phyloP scores from a whole-genome alignment of 1,140 invertebrate genomes.

The Riptortus pedestris region DNA sequence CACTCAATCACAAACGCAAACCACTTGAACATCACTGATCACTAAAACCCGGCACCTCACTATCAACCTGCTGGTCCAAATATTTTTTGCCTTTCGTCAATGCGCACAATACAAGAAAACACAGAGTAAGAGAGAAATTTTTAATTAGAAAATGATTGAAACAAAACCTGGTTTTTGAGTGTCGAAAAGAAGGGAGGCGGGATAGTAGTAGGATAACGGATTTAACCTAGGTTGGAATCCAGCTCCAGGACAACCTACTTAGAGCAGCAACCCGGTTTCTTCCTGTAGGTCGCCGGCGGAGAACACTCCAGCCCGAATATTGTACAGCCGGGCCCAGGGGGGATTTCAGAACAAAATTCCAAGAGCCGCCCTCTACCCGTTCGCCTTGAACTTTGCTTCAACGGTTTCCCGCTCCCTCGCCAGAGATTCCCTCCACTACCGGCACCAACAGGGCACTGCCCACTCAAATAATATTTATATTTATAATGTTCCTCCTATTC shows the following conservation, averaged over 20 bases:
- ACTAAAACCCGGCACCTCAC: too few species aligned
- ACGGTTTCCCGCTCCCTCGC: not conserved
- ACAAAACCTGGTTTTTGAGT: too few species aligned
- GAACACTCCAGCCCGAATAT: not conserved
- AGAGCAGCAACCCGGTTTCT: not conserved
- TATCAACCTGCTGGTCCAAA: too few species aligned
- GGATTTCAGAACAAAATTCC: too few species aligned
- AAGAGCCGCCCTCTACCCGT: not conserved
- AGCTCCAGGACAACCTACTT: not conserved
- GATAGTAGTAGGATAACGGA: conserved; percentile 6
- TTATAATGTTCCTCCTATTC: too few species aligned
- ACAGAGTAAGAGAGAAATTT: too few species aligned
- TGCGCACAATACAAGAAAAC: too few species aligned
- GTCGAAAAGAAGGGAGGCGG: not conserved
- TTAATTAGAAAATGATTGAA: too few species aligned
- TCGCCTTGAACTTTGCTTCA: not conserved
- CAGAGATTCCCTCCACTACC: not conserved
- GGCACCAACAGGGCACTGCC: not conserved
- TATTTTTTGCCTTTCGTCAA: too few species aligned
- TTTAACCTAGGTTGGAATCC: conserved; percentile 15
- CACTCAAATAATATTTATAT: not conserved
- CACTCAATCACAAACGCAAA: too few species aligned
- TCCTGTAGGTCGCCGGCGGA: not conserved
- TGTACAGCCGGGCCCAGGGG: too few species aligned
- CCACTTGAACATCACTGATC: too few species aligned